Evolutionary conservation across 2,113 vertebrate species (phyloP).

Genomic region (Crotalus horridus): DNA sequence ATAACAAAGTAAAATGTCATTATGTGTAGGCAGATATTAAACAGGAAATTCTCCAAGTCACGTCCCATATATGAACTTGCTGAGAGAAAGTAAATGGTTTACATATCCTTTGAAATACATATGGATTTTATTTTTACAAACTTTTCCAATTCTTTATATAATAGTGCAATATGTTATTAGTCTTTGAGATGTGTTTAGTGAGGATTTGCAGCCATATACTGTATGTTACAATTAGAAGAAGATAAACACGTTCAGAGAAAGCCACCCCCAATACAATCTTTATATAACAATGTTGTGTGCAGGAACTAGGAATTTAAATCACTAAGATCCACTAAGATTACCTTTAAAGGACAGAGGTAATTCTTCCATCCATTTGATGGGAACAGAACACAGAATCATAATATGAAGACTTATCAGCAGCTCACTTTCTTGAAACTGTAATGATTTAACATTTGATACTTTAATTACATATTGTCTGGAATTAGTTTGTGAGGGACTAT

Average conservation of each 20-base stretch:
- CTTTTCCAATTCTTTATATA: conserved; percentile 10
- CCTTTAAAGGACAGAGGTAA: not conserved
- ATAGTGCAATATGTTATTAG: not conserved
- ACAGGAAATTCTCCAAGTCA: conserved; percentile 15
- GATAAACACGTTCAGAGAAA: not conserved
- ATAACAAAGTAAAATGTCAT: conserved; percentile 29
- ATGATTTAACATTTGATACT: not conserved
- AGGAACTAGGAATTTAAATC: not conserved
- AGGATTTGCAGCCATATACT: not conserved
- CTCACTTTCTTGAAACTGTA: not conserved
- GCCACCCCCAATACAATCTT: not conserved
- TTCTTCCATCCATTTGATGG: not conserved
- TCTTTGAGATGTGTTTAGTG: not conserved
- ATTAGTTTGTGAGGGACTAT: not conserved
- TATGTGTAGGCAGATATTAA: conserved; percentile 30
- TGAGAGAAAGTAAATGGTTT: conserved; percentile 16
- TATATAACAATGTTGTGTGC: not conserved
- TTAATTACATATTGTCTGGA: not conserved
- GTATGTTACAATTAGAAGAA: conserved; percentile 6
- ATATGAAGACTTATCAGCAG: not conserved
- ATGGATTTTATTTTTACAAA: not conserved
- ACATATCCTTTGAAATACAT: rapidly evolving
- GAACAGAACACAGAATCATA: not conserved
- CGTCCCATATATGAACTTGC: not conserved
- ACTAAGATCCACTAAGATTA: not conserved